A percentile compares a stretch with the other conserved stretches of the same genome.
Evolutionary conservation across 2,113 vertebrate genomes (phyloP).

Genomic region (Caranx ignobilis): DNA sequence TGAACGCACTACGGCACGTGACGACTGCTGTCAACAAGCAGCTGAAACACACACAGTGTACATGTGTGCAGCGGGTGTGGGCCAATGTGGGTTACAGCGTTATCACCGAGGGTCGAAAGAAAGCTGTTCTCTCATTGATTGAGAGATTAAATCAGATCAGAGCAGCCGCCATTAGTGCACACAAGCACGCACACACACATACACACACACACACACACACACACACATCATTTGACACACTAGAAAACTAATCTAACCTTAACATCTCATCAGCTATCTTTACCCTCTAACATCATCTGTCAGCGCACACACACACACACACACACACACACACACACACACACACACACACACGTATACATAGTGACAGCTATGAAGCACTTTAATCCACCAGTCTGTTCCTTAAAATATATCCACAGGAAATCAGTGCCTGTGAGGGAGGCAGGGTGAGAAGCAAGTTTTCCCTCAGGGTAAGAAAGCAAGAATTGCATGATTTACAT

Average conservation of each 20-base stretch:
- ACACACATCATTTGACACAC: slow-evolving; percentile 52
- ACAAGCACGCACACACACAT: neutral
- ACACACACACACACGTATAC: slow-evolving; percentile 8
- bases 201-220: slow-evolving; percentile 31
- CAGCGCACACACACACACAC: neutral
- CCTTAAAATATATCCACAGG: slow-evolving; percentile 64
- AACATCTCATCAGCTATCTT: slow-evolving; percentile 70
- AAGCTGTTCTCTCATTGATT: slow-evolving; percentile 62
- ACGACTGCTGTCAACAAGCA: slow-evolving; percentile 19
- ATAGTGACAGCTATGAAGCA: slow-evolving; percentile 42
- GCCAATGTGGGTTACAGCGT: slow-evolving; percentile 22
- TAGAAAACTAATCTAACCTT: slow-evolving; percentile 61
- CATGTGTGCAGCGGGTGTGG: neutral
- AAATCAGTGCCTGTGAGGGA: slow-evolving; percentile 53
- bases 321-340: slow-evolving; percentile 1
- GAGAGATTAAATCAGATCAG: slow-evolving; percentile 67
- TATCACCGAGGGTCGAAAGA: slow-evolving; percentile 38
- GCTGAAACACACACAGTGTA: slow-evolving; percentile 24
- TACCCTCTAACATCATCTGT: slow-evolving; percentile 59
- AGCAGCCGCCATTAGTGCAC: slow-evolving; percentile 45
- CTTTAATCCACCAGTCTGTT: slow-evolving; percentile 55
- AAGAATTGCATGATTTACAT: slow-evolving; percentile 76
- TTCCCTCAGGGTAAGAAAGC: slow-evolving; percentile 47
- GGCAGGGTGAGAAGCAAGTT: slow-evolving; percentile 42
- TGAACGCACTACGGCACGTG: slow-evolving; percentile 17